Base-by-base conservation (phyloP, 2,797 vertebrate species). In the Pampus argenteus region DNA sequence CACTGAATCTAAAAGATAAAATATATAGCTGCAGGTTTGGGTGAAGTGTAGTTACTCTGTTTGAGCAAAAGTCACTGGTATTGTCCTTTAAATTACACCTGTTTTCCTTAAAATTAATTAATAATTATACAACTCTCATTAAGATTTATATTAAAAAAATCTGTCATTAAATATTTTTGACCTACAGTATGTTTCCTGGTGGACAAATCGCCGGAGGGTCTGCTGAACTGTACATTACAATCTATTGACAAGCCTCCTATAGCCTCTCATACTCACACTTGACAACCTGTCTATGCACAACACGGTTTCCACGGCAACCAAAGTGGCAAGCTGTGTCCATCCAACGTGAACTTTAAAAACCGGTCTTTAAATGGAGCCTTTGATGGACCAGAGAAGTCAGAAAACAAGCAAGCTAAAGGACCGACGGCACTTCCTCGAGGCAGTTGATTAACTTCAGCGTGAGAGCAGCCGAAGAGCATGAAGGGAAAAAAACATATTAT, bases 291-390 rank as follows among this genome's bases (percentile, higher is more conserved):
- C 83, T 76, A 74, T 87, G 80, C 65, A 66, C 85, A 74, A 92
- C 90, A 86, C 90, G 93, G 93, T 94, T 91, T 86, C 93, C 90
- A 91, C 22, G 64, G 93, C 86, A 94, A 94, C 93, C 40, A 57
- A 84, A 85, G 81, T 83, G 86, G 82, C 79, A 84, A 85, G 67
- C 87, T 68, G 75, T 52, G 76, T 80, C 79, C 72, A 69, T 86
- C 77, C 51, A 64, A 75, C 31, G 9, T 81, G 73, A 86, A 89
- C 83, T 90, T 44, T 91, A 84, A 79, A 88, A 91, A 86, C 65
- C 61, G 61, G 79, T 78, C 81, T 88, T 83, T 86, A 88, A 92
- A 91, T 77, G 73, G 68, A 87, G 71, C 70, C 72, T 76, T 70
- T 89, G 86, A 79, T 73, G 78, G 83, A 71, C 58, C 28, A 10